phyloP scores from a whole-genome alignment of 2,888 invertebrate species.

The Nephrotoma guestfalica region DNA sequence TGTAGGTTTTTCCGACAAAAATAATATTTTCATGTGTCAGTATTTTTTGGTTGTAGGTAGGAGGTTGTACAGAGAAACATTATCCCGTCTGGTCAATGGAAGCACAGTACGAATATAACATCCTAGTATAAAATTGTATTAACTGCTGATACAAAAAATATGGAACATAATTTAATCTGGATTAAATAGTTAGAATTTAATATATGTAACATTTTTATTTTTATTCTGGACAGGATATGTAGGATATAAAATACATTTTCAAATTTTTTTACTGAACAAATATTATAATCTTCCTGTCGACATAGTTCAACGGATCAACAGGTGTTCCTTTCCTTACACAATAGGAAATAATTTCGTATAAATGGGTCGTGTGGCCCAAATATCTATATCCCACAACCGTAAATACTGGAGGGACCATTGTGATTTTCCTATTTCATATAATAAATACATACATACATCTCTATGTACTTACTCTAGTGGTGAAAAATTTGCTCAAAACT shows the following conservation, averaged over 20 bases:
- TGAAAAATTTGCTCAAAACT: no score
- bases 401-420: not conserved
- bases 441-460: not conserved
- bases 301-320: not conserved
- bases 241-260: not conserved
- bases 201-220: not conserved
- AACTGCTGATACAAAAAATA: not conserved
- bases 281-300: not conserved
- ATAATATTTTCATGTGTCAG: not conserved
- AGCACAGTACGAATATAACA: not conserved
- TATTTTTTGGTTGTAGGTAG: not conserved
- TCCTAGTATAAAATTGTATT: not conserved
- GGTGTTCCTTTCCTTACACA: not conserved
- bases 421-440: not conserved
- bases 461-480: no score
- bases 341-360: not conserved
- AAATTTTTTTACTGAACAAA: not conserved
- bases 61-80: not conserved
- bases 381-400: not conserved
- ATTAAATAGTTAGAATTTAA: not conserved
- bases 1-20: not conserved
- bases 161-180: not conserved
- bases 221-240: not conserved
- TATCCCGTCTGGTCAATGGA: not conserved
- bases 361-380: not conserved